Base-by-base conservation (phyloP, 2,797 vertebrate genomes). In the Sarcophilus harrisii region DNA sequence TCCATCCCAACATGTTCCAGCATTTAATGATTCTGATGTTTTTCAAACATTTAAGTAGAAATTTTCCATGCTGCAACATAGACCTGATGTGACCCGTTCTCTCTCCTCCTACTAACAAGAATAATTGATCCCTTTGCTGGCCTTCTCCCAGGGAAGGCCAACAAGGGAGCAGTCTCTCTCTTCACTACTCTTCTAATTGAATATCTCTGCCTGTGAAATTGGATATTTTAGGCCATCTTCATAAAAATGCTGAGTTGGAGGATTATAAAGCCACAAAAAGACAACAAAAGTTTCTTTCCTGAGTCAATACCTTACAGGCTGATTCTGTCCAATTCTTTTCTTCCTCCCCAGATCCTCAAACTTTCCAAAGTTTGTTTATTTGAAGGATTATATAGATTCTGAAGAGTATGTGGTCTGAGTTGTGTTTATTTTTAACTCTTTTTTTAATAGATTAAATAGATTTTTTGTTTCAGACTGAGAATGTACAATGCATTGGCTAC, bases 391-490 rank as follows among this genome's bases (percentile, higher is more conserved):
- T 96, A 91, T 3, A 93, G 58, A 91, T 58, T 94, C 21, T 94
- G 92, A 95, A 97, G 90, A 94, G 91, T 94, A 89, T 16, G 66
- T 81, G 97, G 94, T 96, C 93, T 73, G 95, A 97, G 95, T 49
- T 32, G 5, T 95, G 94, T 96, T 98, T 98, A 94, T 98, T 98
- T 97, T 95, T 95, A 97, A 94, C 92, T 1, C 4, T 58, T 93
- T 92, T 95, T 93, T 92, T 92, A 95, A 93, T 89, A 97, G 96
- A 98, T 96, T 91, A 96, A 96, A 91, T n/a, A n/a, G 93, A 59
- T 94, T 92, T 98, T 96, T 98, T 98, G 97, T 98, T 98, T 94
- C 95, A 94, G 96, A 96, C 98, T 87, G 96, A 95, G 93, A 95
- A 97, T 81, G 98, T 97, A 90, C 58, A 54, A 92, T 57, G 1